Evolutionary conservation across 1,140 invertebrate genomes (phyloP), one percentile per base, ranked within the genome.

Genomic region (Meloidogyne floridensis): DNA sequence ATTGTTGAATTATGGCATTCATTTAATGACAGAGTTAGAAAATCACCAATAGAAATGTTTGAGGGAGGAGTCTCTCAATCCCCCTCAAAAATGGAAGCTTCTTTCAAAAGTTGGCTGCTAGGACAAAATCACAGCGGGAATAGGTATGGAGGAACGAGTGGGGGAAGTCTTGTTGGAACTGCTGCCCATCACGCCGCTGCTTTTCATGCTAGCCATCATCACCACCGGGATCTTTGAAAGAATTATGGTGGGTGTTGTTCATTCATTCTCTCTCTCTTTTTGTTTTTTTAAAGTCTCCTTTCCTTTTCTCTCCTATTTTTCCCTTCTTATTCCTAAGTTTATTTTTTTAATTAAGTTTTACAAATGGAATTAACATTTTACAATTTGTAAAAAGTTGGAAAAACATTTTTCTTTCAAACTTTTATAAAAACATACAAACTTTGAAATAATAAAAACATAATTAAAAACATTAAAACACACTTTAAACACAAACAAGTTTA

Each of bases 1-100:
- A 90, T 92, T 77, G 89, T 91, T n/a, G 91, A 91, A 73, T 83
- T 92, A 18, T 92, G 92, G 91, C 89, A 90, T 76, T 88, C 88
- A 71, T 89, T 89, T 82, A 89, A 89, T 76, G 88, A 89, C 73
- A 81, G 89, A 10, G 81, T 82, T n/a, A 53, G 86, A 32, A 85
- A 85, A 81, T 84, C 81, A 77, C 88, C 88, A 20, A 89, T 89
- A 81, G 88, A 89, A 81, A 89, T 89, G 88, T 89, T 89, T 78
- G 88, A 89, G 77, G 88, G 89, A 56, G 88, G 88, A 32, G 89
- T 89, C n/a, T 82, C 72, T 73, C 88, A 90, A 80, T 86, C 84
- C 42, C 89, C 88, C 10, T 86, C 85, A 10, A 89, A 89, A 80
- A 72, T 89, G 70, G 89, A 89, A 69, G 88, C 88, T 7, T 90